Conservation (phyloP, 1,140 invertebrate genomes). For the Gryon sp. region DNA sequence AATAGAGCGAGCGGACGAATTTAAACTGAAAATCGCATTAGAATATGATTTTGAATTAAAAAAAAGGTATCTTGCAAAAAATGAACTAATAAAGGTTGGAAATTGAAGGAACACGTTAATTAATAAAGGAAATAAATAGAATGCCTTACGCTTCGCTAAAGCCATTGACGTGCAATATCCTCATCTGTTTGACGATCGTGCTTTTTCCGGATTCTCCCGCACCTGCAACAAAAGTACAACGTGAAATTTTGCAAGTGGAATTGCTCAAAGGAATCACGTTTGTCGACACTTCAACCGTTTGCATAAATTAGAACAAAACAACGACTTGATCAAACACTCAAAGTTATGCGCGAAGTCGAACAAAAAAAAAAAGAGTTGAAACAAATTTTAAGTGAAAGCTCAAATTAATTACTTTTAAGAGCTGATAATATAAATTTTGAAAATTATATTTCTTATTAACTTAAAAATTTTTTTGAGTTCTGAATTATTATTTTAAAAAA, state of each 20-base stretch:
- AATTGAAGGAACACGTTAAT: slow-evolving; percentile 24
- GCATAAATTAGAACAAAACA: slow-evolving; percentile 46
- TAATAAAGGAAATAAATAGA: slow-evolving; percentile 51
- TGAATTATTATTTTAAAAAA: no score
- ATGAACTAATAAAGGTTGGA: not conserved
- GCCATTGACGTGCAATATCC: slow-evolving; percentile 99
- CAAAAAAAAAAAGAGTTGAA: no score
- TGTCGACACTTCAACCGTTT: slow-evolving; percentile 31
- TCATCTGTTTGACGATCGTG: slow-evolving; percentile 99
- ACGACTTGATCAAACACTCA: slow-evolving; percentile 29
- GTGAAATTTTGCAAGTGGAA: slow-evolving; percentile 21
- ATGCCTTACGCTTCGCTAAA: slow-evolving; percentile 92
- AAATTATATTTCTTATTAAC: not conserved
- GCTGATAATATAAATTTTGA: no score
- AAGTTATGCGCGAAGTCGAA: slow-evolving; percentile 26
- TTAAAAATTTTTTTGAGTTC: not conserved
- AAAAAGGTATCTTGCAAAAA: not conserved
- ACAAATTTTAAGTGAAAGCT: no score
- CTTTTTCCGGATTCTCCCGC: slow-evolving; percentile 99
- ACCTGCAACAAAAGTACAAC: slow-evolving; percentile 79
- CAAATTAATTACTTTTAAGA: no score
- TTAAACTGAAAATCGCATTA: no score
- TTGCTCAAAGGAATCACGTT: slow-evolving; percentile 31
- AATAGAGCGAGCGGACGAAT: no score
- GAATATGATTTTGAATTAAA: no score